Evolutionary conservation across 1,140 invertebrate species (phyloP), one percentile per base, ranked within the genome.

Genomic region (Philopotamus ludificatus): DNA sequence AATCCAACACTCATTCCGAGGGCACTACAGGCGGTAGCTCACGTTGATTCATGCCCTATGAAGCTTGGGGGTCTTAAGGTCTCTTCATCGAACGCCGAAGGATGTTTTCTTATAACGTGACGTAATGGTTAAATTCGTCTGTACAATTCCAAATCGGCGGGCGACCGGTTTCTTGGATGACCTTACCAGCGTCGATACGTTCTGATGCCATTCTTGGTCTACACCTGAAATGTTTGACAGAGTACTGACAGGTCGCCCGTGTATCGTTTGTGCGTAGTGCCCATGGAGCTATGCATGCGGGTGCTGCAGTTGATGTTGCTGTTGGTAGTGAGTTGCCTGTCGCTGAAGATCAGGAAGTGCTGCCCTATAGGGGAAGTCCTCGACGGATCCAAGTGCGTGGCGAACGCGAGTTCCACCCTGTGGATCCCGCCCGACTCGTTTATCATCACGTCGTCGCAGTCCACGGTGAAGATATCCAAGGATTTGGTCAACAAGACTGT

Each of bases 271-370:
- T 15, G 44, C 18, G 4, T 16, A 8, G 18, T 3, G 3, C 44
- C 8, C 4, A 12, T 47, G 18, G 18, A 8, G 4, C 18, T n/a
- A n/a, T n/a, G 18, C 10, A 20, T n/a, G n/a, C 4, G 44, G 18
- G 18, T 15, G 44, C 18, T 47, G 18, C 44, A 15, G 15, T 47
- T 16, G 10, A 59, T 65, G 39, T n/a, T n/a, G n/a, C 28, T 66
- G 12, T 26, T 66, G 16, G 39, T 34, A 12, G 28, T 34, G 4
- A 7, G 4, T 34, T 34, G 4, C 25, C 1, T 34, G 1, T 55
- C 12, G 25, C 12, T 65, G 2, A 47, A 44, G 0, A 60, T 70
- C 21, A 70, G 64, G 54, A 70, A 70, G 53, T 70, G 68, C 45
- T 70, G 68, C 26, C 41, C 57, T 3, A 16, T 23, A 3, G 61